A percentile compares a stretch with the other conserved stretches of the same genome.
Evolutionary conservation across 2,888 invertebrate genomes (phyloP).

Genomic region (Pterostichus madidus): DNA sequence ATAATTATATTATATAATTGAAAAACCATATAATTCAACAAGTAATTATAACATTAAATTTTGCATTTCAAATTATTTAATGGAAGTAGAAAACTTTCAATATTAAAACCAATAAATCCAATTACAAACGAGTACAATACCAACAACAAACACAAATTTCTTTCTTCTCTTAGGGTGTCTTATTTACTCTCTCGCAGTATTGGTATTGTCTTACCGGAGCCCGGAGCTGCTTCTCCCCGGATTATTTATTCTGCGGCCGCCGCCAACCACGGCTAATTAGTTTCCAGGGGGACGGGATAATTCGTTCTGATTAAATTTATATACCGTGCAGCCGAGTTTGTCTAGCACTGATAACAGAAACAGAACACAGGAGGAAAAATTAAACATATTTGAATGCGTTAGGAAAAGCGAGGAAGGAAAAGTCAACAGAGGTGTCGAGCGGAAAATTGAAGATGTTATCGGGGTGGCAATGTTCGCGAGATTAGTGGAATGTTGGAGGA

Average conservation of each 20-base stretch:
- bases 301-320: slow-evolving; percentile 42
- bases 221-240: slow-evolving; percentile 4
- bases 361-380: background rate
- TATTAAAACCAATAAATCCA: too few species aligned
- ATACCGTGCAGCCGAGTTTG: slow-evolving; percentile 13
- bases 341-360: background rate
- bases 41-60: too few species aligned
- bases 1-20: too few species aligned
- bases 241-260: slow-evolving; percentile 32
- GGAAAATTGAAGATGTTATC: slow-evolving; percentile 11
- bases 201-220: slow-evolving; percentile 22
- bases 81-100: too few species aligned
- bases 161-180: slow-evolving; percentile 12
- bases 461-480: background rate
- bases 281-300: slow-evolving; percentile 26
- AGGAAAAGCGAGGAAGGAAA: background rate
- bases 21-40: too few species aligned
- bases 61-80: too few species aligned
- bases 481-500: background rate
- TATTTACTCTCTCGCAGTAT: slow-evolving; percentile 19
- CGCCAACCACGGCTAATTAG: slow-evolving; percentile 30
- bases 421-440: background rate
- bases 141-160: background rate
- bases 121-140: too few species aligned
- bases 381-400: background rate